Conservation (phyloP, 2,113 vertebrate genomes). For the Ceuthmochares aereus region DNA sequence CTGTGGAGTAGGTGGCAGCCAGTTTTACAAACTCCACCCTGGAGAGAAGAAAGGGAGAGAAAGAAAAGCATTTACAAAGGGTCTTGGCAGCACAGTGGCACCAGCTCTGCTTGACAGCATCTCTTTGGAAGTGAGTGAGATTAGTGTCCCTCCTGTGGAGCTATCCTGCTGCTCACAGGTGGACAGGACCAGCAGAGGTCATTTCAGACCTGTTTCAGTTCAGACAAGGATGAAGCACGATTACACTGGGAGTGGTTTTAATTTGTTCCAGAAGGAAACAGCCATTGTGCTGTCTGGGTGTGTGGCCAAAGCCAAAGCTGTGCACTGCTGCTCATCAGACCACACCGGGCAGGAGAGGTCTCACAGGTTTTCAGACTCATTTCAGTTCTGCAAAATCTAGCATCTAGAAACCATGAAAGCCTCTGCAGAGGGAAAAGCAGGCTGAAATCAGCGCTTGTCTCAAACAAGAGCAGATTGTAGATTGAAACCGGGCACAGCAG, state of each 20-base stretch:
- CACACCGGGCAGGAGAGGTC: not conserved
- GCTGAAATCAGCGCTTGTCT: not conserved
- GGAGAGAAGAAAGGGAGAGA: constrained; percentile 1
- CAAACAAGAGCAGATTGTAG: not conserved
- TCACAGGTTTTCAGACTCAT: not conserved
- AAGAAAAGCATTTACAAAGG: not conserved
- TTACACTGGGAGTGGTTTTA: not conserved
- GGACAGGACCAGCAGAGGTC: not conserved
- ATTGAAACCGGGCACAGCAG: not conserved
- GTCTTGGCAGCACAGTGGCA: not conserved
- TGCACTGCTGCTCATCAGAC: not conserved
- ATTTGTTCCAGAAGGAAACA: not conserved
- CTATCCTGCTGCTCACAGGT: not conserved
- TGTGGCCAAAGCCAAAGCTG: not conserved
- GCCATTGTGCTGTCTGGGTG: not conserved
- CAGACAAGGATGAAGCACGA: not conserved
- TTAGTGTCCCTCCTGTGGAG: not conserved
- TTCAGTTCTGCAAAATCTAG: not conserved
- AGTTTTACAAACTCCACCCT: constrained; percentile 90
- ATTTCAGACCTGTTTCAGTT: not conserved
- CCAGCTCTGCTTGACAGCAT: accelerated
- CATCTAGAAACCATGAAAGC: not conserved
- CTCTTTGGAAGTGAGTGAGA: not conserved
- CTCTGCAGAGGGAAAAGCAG: not conserved
- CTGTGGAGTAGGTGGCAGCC: constrained; percentile 79